Conservation (phyloP, 2,888 invertebrate species). For the Serripes groenlandicus region DNA sequence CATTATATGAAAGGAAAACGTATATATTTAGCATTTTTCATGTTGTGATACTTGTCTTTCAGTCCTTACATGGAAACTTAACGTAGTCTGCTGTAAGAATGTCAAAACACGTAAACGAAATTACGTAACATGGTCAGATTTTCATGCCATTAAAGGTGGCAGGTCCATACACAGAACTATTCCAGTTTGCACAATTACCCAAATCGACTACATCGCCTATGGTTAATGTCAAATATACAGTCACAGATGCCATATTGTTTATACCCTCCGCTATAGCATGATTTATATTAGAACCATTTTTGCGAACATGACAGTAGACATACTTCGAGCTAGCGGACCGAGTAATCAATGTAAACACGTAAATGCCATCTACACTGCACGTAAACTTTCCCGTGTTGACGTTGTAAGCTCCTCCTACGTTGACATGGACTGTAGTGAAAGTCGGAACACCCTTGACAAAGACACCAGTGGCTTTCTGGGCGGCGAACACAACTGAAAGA, state of each 20-base stretch:
- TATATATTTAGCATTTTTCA: too few species aligned
- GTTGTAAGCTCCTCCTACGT: not conserved
- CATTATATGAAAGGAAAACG: too few species aligned
- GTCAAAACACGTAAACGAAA: too few species aligned
- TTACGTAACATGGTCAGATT: too few species aligned
- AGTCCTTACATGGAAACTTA: too few species aligned
- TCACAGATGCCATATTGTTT: not conserved
- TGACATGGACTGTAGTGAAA: not conserved
- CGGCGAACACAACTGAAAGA: conserved; percentile 2
- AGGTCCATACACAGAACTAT: too few species aligned
- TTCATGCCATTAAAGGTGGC: too few species aligned
- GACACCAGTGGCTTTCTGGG: not conserved
- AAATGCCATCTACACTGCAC: not conserved
- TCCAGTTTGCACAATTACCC: not conserved
- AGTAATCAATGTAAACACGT: not conserved
- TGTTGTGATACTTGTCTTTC: too few species aligned
- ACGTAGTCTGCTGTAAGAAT: too few species aligned
- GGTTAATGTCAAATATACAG: not conserved
- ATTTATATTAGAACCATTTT: not conserved
- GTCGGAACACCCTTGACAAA: not conserved
- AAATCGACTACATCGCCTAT: not conserved
- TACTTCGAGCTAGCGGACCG: not conserved
- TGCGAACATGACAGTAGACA: not conserved
- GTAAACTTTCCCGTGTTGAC: not conserved
- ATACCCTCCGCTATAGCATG: not conserved